phyloP scores from a whole-genome alignment of 2,888 invertebrate species.

The Prionchulus punctatus region DNA sequence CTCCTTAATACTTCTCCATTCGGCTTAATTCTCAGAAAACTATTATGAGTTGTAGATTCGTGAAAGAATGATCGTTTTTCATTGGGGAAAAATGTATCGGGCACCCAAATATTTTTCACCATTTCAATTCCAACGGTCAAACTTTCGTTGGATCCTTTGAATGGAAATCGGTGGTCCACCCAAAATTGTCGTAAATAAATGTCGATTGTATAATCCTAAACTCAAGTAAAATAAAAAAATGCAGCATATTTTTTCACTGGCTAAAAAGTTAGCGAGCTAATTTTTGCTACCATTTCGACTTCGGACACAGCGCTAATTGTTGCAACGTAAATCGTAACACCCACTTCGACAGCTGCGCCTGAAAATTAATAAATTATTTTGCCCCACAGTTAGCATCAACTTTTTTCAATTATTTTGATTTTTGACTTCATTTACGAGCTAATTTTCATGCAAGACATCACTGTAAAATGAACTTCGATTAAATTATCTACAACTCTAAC shows the following conservation, averaged over 20 bases:
- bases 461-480: too few relatives aligned
- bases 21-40: slow-evolving; percentile 29
- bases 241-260: too few relatives aligned
- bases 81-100: slow-evolving; percentile 31
- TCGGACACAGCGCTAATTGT: slow-evolving; percentile 30
- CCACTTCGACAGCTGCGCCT: slow-evolving; percentile 29
- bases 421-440: too few relatives aligned
- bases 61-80: slow-evolving; percentile 31
- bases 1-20: slow-evolving; percentile 28
- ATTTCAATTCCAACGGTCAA: slow-evolving; percentile 25
- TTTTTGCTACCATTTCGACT: slow-evolving; percentile 32
- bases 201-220: slow-evolving; percentile 30
- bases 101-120: slow-evolving; percentile 29
- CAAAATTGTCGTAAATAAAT: slow-evolving; percentile 29
- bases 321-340: slow-evolving; percentile 27
- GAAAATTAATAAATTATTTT: too few relatives aligned
- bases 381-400: too few relatives aligned
- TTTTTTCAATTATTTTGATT: too few relatives aligned
- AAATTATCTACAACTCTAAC: too few relatives aligned
- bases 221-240: too few relatives aligned
- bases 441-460: too few relatives aligned
- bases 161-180: slow-evolving; percentile 26
- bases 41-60: slow-evolving; percentile 30
- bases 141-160: slow-evolving; percentile 12
- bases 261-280: too few relatives aligned